These are phyloP conservation scores for Apantesis nais DNA, from an alignment of 2,888 invertebrate species.

Conservation along the genomic window DNA sequence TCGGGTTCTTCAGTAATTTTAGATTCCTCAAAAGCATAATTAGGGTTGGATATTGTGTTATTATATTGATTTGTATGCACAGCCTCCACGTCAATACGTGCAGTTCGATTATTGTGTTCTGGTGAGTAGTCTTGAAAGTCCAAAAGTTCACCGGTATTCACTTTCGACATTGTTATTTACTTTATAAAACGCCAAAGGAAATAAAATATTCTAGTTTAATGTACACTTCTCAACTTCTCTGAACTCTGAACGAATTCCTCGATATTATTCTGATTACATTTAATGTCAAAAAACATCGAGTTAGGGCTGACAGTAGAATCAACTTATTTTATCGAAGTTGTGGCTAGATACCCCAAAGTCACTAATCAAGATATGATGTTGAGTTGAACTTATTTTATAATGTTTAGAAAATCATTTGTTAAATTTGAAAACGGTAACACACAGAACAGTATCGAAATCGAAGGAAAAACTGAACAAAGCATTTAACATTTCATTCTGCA, in stretches of 20 bases:
- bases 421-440: too few species aligned
- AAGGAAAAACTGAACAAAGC: too few species aligned
- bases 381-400: too few species aligned
- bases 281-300: background rate
- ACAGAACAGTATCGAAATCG: too few species aligned
- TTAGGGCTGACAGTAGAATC: background rate
- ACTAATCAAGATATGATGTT: too few species aligned
- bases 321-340: too few species aligned
- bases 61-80: conserved; percentile 82
- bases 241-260: background rate
- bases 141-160: conserved; percentile 87
- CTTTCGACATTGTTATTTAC: conserved; percentile 67
- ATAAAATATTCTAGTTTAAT: background rate
- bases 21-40: conserved; percentile 72
- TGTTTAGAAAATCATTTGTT: too few species aligned
- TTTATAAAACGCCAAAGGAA: conserved; percentile 24
- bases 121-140: conserved; percentile 91
- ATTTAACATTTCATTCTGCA: too few species aligned
- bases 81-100: conserved; percentile 88
- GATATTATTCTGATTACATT: background rate
- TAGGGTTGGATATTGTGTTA: conserved; percentile 73
- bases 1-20: conserved; percentile 65
- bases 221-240: background rate
- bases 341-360: too few species aligned
- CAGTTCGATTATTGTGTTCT: conserved; percentile 84